Conservation (phyloP, 1,140 invertebrate species). For the Cydia amplana region DNA sequence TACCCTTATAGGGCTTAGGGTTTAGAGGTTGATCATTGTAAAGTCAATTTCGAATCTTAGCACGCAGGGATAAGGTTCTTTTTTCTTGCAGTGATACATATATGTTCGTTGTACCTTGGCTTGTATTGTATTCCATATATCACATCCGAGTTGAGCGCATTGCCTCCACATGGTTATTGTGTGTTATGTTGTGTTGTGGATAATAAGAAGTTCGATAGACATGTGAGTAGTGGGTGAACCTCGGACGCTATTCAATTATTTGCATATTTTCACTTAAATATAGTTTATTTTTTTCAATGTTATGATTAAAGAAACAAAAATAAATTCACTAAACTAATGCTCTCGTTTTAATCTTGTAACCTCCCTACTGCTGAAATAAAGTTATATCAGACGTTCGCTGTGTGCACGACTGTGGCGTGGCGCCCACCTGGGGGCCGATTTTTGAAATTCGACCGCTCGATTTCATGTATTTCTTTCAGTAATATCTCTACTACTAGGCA, state of each 20-base stretch:
- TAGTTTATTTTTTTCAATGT: conserved; percentile 70
- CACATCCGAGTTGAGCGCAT: conserved; percentile 47
- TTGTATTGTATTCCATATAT: conserved; percentile 62
- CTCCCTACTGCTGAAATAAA: neutral
- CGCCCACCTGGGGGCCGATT: too few species aligned
- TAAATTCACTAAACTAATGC: conserved; percentile 72
- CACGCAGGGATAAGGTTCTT: neutral
- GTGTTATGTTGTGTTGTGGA: conserved; percentile 57
- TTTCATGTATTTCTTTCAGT: too few species aligned
- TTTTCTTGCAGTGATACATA: neutral
- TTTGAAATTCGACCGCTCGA: too few species aligned
- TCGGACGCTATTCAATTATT: conserved; percentile 61
- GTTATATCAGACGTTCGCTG: too few species aligned
- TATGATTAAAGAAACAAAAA: conserved; percentile 67
- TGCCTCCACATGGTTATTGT: conserved; percentile 53
- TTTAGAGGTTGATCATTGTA: neutral
- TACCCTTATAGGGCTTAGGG: neutral
- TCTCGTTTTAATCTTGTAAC: neutral
- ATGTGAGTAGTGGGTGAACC: conserved; percentile 57
- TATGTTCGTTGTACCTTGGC: neutral
- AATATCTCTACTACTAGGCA: too few species aligned
- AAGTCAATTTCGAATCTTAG: neutral
- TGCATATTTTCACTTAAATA: conserved; percentile 72
- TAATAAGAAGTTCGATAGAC: conserved; percentile 51
- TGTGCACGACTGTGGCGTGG: too few species aligned